Evolutionary conservation across 1,140 invertebrate genomes (phyloP).

Genomic region (Adelges cooleyi): DNA sequence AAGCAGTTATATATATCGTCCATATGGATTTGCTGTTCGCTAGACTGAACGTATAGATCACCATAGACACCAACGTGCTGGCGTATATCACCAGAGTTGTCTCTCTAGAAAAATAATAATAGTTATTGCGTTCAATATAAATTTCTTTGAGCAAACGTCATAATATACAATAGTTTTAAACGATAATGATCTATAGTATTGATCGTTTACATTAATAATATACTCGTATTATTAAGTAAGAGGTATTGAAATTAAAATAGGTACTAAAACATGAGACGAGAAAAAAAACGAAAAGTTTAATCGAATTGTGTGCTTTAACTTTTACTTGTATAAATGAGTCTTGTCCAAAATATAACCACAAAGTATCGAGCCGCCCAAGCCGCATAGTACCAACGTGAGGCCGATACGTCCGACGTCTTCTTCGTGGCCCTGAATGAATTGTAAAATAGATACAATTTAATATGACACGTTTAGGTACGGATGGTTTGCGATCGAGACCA

Average conservation of each 20-base stretch:
- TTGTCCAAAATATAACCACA: constrained; percentile 77
- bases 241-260: no score
- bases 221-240: no score
- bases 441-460: constrained; percentile 32
- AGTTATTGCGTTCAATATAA: no score
- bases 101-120: constrained; percentile 47
- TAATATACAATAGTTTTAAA: no score
- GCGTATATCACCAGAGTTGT: constrained; percentile 77
- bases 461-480: constrained; percentile 36
- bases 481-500: no score
- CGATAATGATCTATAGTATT: no score
- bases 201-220: no score
- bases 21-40: constrained; percentile 48
- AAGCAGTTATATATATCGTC: constrained; percentile 66
- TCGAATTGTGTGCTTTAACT: no score
- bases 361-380: constrained; percentile 77
- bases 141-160: no score
- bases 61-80: constrained; percentile 72
- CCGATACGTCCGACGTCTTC: constrained; percentile 75
- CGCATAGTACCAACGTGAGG: constrained; percentile 72
- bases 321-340: constrained; percentile 71
- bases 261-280: no score
- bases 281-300: no score
- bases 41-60: constrained; percentile 75
- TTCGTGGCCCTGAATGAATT: constrained; percentile 50